A percentile compares a stretch with the other conserved stretches of the same genome.
phyloP scores from a whole-genome alignment of 1,140 invertebrate genomes.

The Drosophila hydei region DNA sequence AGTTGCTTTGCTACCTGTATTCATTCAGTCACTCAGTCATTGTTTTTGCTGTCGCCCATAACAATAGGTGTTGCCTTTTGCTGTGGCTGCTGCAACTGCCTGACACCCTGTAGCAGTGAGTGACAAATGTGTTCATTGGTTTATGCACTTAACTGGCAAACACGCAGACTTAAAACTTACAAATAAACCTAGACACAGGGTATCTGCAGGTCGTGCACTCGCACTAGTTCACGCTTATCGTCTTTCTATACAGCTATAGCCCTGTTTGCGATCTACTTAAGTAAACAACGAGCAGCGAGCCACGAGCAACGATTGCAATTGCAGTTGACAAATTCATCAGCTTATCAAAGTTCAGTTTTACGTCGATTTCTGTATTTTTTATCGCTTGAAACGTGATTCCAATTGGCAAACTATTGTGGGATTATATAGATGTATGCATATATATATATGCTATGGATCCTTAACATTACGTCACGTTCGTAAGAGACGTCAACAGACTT shows the following conservation, averaged over 20 bases:
- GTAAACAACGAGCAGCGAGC: too few species aligned
- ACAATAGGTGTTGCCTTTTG: conserved; percentile 21
- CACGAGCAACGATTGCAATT: too few species aligned
- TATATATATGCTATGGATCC: not conserved
- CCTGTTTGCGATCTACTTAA: too few species aligned
- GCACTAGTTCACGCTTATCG: not conserved
- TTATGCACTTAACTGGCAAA: not conserved
- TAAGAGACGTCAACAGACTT: conserved; percentile 5
- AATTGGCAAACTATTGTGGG: not conserved
- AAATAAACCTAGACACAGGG: not conserved
- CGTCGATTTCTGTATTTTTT: not conserved
- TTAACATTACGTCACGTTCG: conserved; percentile 4
- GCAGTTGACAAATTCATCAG: too few species aligned
- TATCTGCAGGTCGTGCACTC: conserved; percentile 17
- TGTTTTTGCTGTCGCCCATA: conserved; percentile 14
- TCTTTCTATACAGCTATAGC: not conserved
- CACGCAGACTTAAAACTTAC: too few species aligned
- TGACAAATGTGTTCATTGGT: not conserved
- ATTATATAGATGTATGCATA: not conserved
- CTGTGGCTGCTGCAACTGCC: conserved; percentile 7
- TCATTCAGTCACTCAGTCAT: conserved; percentile 59
- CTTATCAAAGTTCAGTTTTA: too few species aligned
- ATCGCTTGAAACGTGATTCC: conserved; percentile 1
- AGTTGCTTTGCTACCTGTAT: conserved; percentile 64
- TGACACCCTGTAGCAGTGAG: not conserved